These are phyloP conservation scores for Plusia festucae DNA, from an alignment of 2,888 invertebrate genomes.

Conservation along the genomic window DNA sequence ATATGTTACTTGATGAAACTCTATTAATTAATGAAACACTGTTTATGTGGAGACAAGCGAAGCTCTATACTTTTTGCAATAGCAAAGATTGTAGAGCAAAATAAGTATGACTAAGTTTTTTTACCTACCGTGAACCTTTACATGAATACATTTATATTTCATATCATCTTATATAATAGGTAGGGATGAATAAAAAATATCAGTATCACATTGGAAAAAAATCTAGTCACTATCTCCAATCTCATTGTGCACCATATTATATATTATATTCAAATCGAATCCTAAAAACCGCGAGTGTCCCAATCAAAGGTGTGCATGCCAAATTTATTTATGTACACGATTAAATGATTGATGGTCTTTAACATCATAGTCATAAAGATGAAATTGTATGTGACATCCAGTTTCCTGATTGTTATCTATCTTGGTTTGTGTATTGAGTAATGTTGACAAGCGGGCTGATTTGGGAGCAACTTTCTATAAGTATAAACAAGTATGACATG, in stretches of 20 bases:
- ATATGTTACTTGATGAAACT: too few relatives aligned
- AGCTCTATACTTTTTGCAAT: background rate
- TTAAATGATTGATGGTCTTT: slow-evolving; percentile 29
- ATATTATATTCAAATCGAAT: slow-evolving; percentile 70
- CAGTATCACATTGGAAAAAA: slow-evolving; percentile 13
- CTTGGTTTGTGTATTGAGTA: slow-evolving; percentile 72
- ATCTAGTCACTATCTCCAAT: slow-evolving; percentile 51
- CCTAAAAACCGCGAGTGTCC: slow-evolving; percentile 64
- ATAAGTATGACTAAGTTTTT: background rate
- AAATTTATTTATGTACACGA: slow-evolving; percentile 22
- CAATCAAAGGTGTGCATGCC: slow-evolving; percentile 55
- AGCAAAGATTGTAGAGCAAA: background rate
- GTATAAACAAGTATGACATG: slow-evolving; percentile 75
- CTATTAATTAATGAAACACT: too few relatives aligned
- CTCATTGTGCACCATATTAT: slow-evolving; percentile 64
- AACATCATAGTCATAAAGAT: slow-evolving; percentile 35
- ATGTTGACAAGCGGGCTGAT: slow-evolving; percentile 80
- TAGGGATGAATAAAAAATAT: background rate
- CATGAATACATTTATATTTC: background rate
- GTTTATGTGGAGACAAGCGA: too few relatives aligned
- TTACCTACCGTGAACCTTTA: background rate
- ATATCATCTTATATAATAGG: background rate
- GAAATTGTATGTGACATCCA: slow-evolving; percentile 43
- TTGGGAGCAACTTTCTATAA: slow-evolving; percentile 87
- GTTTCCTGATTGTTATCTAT: slow-evolving; percentile 51